Percentiles rank a stretch among this genome's conserved stretches.
Evolutionary conservation across 2,888 invertebrate species (phyloP).

Genomic region (Invenusta paracnida): DNA sequence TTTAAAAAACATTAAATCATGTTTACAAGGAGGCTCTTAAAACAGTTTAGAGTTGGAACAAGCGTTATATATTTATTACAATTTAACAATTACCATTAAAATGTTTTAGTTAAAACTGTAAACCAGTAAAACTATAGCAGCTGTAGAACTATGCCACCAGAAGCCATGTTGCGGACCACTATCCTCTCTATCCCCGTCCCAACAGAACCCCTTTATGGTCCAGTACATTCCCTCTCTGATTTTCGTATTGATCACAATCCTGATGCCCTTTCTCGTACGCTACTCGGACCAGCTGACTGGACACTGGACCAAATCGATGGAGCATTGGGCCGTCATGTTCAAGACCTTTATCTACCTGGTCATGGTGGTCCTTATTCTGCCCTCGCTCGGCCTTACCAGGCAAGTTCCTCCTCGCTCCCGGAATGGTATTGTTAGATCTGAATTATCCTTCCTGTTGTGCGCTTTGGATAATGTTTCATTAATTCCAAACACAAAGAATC

Average conservation of each 20-base stretch:
- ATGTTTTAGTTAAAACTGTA: constrained; percentile 50
- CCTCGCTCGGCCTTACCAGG: constrained; percentile 73
- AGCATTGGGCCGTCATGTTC: constrained; percentile 85
- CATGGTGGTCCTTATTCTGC: constrained; percentile 86
- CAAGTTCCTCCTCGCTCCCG: neutral
- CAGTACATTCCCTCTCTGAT: constrained; percentile 84
- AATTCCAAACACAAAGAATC: too few relatives aligned
- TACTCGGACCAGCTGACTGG: constrained; percentile 83
- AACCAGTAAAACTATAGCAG: neutral
- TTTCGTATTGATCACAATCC: constrained; percentile 78
- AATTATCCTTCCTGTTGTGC: too few relatives aligned
- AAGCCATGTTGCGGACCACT: too few relatives aligned
- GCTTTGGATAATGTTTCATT: too few relatives aligned
- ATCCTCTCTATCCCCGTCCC: too few relatives aligned
- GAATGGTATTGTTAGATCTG: too few relatives aligned
- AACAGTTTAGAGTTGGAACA: too few relatives aligned
- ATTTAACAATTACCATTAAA: too few relatives aligned
- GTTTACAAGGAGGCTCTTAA: too few relatives aligned
- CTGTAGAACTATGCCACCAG: too few relatives aligned
- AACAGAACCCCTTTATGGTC: constrained; percentile 59
- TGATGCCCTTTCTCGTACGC: constrained; percentile 82
- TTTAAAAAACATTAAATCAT: too few relatives aligned
- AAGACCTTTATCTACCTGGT: constrained; percentile 84
- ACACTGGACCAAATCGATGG: constrained; percentile 82
- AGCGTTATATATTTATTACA: too few relatives aligned